Base-by-base conservation (phyloP, 2,888 invertebrate species). In the Zele albiditarsus region DNA sequence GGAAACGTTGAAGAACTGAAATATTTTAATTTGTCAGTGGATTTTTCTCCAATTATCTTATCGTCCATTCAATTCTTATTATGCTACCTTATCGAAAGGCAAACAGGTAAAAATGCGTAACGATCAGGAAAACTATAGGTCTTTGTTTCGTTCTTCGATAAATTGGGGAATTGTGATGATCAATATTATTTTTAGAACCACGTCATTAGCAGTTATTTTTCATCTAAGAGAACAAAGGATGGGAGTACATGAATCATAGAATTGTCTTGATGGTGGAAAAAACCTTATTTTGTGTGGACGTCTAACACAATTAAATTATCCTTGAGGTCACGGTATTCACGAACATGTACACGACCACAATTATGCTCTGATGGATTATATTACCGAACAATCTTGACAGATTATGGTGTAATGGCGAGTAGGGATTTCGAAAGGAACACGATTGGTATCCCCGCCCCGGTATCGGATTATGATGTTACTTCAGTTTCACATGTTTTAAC, bases 341-440 rank as follows among this genome's bases (percentile, higher is more conserved):
- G 79, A 82, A 83, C 20, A 23, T 5, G 10, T 20, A 23, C 8
- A 53, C 20, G 20, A 2, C 4, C 33, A 63, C 20, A 81, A 81
- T 82, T 82, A 79, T 81, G 79, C 80, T 82, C 79, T 89, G 89
- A 89, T 88, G 87, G 88, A 89, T 89, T 88, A 87, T 84, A 84
- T 83, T 84, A 85, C 82, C 84, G 83, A 84, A 80, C 78, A 81
- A 81, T 83, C 82, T 83, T 87, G 89, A 89, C 87, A 84, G 87
- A 87, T 88, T 86, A 87, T 86, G 84, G 82, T 73, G 79, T 81
- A 28, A 53, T 6, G 20, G 4, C 23, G 68, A 69, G 68, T 38
- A 68, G 58, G 71, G 69, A 38, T 69, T 65, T 66, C 33, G 49
- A 65, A 16, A 46, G 65, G 73, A 74, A 75, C 12, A 33, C 3